Conservation (phyloP, 1,140 invertebrate species). For the Adelges cooleyi region DNA sequence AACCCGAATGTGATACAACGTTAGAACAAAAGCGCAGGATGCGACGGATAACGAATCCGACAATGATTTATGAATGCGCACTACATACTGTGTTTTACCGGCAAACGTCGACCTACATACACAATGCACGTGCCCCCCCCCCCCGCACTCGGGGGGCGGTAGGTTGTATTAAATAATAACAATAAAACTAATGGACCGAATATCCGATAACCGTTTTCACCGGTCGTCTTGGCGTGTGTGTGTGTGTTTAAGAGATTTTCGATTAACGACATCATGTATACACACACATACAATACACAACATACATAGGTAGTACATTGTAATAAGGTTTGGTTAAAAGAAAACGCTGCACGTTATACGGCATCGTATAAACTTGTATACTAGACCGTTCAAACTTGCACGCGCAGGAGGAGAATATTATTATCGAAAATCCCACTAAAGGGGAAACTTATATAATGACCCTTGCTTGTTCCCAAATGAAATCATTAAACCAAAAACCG, state of each 20-base stretch:
- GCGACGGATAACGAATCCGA: constrained; percentile 23
- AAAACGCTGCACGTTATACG: too few relatives aligned
- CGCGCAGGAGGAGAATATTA: too few relatives aligned
- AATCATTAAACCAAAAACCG: too few relatives aligned
- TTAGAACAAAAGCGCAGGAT: constrained; percentile 19
- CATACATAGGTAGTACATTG: too few relatives aligned
- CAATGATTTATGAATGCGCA: constrained; percentile 15
- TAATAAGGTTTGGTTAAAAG: too few relatives aligned
- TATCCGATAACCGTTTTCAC: constrained; percentile 26
- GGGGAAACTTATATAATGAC: too few relatives aligned
- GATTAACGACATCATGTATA: background rate
- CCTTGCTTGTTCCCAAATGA: too few relatives aligned
- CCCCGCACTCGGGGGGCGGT: background rate
- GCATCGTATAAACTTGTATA: too few relatives aligned
- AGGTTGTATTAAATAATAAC: background rate
- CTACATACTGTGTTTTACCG: background rate
- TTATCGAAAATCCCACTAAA: too few relatives aligned
- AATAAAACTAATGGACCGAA: constrained; percentile 26
- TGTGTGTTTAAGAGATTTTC: background rate
- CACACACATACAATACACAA: too few relatives aligned
- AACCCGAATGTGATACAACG: background rate
- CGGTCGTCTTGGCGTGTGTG: background rate
- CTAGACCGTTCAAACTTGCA: too few relatives aligned
- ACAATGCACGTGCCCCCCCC: background rate
- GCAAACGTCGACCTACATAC: background rate